phyloP scores from a whole-genome alignment of 2,797 vertebrate genomes.

The Bryconaethiops microstoma region DNA sequence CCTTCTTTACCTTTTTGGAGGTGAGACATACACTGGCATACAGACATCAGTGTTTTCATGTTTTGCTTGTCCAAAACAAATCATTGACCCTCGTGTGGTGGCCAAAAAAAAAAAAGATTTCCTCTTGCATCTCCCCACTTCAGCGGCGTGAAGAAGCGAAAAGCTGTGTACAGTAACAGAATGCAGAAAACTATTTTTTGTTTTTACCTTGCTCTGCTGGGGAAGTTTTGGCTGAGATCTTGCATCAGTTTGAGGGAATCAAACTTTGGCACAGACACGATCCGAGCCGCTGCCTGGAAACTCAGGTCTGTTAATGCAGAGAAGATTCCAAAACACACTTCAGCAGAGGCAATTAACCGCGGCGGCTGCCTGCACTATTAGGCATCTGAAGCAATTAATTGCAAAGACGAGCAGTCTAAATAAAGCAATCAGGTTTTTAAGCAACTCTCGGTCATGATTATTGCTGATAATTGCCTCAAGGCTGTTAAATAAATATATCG shows the following conservation, averaged over 20 bases:
- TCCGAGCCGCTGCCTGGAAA: constrained; percentile 91
- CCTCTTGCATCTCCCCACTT: too few relatives aligned
- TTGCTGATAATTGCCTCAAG: background rate
- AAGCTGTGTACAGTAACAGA: background rate
- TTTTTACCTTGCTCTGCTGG: constrained; percentile 91
- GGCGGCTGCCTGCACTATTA: background rate
- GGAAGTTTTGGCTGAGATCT: constrained; percentile 96
- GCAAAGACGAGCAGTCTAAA: background rate
- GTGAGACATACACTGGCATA: too few relatives aligned
- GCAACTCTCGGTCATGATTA: background rate
- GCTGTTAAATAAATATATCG: background rate
- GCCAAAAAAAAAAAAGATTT: too few relatives aligned
- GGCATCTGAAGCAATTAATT: background rate
- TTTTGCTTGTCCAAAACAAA: too few relatives aligned
- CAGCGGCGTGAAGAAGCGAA: too few relatives aligned
- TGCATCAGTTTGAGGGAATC: constrained; percentile 91
- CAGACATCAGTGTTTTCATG: too few relatives aligned
- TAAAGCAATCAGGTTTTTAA: background rate
- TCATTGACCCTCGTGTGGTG: too few relatives aligned
- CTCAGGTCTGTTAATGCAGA: constrained; percentile 84
- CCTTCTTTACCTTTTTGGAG: too few relatives aligned
- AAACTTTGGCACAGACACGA: constrained; percentile 85
- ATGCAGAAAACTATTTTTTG: background rate
- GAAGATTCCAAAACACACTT: constrained; percentile 9
- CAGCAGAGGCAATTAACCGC: background rate